A percentile compares a stretch with the other conserved stretches of the same genome.
Evolutionary conservation across 2,797 vertebrate genomes (phyloP).

Genomic region (Hippoglossus hippoglossus): DNA sequence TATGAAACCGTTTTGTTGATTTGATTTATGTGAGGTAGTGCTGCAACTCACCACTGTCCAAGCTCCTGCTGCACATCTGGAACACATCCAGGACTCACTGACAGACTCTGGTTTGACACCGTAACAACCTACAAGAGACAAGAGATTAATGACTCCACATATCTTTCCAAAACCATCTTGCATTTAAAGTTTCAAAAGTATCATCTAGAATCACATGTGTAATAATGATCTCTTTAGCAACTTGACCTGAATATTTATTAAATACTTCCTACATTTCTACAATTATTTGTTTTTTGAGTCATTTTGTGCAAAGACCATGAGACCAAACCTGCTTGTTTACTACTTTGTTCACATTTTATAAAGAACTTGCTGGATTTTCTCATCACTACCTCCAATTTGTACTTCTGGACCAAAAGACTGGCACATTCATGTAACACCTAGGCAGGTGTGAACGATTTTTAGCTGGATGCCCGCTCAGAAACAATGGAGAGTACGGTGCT

Average conservation of each 20-base stretch:
- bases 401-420: background rate
- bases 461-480: conserved; percentile 71
- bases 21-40: background rate
- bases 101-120: conserved; percentile 90
- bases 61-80: conserved; percentile 88
- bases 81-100: conserved; percentile 90
- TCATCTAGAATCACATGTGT: background rate
- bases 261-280: background rate
- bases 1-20: background rate
- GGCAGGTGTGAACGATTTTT: conserved; percentile 46
- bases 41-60: conserved; percentile 88
- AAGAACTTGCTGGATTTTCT: background rate
- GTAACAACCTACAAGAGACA: conserved; percentile 88
- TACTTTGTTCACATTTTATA: background rate
- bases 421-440: conserved; percentile 28
- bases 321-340: conserved; percentile 1
- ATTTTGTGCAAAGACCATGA: background rate
- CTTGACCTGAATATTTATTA: background rate
- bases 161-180: background rate
- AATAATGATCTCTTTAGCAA: background rate
- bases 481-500: conserved; percentile 78
- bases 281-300: background rate
- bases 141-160: conserved; percentile 13
- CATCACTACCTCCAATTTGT: background rate
- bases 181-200: background rate